Percentiles rank a stretch among this genome's conserved stretches.
phyloP scores from a whole-genome alignment of 2,797 vertebrate genomes.

The Sparidentex hasta region DNA sequence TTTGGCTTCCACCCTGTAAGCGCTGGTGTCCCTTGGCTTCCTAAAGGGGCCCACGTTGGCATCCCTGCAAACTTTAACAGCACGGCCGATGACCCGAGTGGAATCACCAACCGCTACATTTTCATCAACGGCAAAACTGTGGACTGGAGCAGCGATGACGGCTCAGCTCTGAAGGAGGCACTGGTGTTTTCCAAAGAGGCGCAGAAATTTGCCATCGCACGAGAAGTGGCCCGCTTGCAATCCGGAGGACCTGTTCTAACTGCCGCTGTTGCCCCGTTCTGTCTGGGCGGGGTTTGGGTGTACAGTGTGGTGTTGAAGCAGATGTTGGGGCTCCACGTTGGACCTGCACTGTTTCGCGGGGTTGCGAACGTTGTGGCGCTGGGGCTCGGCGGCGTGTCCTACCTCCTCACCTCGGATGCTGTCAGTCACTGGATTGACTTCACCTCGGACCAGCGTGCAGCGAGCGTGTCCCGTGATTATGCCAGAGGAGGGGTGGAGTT shows the following conservation, averaged over 20 bases:
- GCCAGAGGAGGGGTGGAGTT: slow-evolving; percentile 93
- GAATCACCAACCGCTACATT: slow-evolving; percentile 85
- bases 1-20: slow-evolving; percentile 93
- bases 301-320: slow-evolving; percentile 88
- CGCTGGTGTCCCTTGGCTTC: slow-evolving; percentile 91
- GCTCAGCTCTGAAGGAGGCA: slow-evolving; percentile 85
- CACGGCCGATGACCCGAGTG: slow-evolving; percentile 72
- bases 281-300: slow-evolving; percentile 87
- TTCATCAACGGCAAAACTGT: slow-evolving; percentile 88
- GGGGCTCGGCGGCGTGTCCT: slow-evolving; percentile 84
- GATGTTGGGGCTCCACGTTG: slow-evolving; percentile 85
- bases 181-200: slow-evolving; percentile 89
- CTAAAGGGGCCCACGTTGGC: slow-evolving; percentile 89
- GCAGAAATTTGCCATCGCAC: slow-evolving; percentile 92
- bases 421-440: slow-evolving; percentile 89
- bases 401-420: slow-evolving; percentile 85
- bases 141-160: slow-evolving; percentile 87
- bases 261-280: slow-evolving; percentile 87
- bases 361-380: slow-evolving; percentile 84
- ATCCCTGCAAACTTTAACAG: slow-evolving; percentile 92
- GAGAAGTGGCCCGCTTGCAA: slow-evolving; percentile 89
- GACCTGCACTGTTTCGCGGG: slow-evolving; percentile 80
- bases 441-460: slow-evolving; percentile 86
- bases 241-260: slow-evolving; percentile 80
- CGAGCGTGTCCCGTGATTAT: slow-evolving; percentile 86